phyloP scores from a whole-genome alignment of 2,888 invertebrate species.

The Eristalinus sepulchralis region DNA sequence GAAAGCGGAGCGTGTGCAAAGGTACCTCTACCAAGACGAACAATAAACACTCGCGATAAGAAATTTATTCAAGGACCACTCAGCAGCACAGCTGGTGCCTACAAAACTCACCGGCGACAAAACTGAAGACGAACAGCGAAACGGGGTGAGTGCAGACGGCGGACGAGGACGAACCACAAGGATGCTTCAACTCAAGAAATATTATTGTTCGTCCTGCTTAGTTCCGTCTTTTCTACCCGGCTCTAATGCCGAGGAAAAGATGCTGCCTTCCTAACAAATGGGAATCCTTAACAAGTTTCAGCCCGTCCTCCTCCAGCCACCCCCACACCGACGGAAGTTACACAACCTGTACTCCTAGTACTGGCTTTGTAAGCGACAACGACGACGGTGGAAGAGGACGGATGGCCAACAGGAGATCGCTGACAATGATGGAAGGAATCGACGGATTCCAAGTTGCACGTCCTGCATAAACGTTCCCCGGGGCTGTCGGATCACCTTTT shows the following conservation, averaged over 20 bases:
- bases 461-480: slow-evolving; percentile 51
- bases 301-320: neutral
- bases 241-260: slow-evolving; percentile 38
- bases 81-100: neutral
- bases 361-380: neutral
- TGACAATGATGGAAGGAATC: slow-evolving; percentile 27
- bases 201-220: slow-evolving; percentile 37
- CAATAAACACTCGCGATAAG: slow-evolving; percentile 34
- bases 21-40: slow-evolving; percentile 2
- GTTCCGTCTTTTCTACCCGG: neutral
- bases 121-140: neutral
- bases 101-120: neutral
- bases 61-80: slow-evolving; percentile 21
- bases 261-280: slow-evolving; percentile 51
- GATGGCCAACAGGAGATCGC: neutral
- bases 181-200: slow-evolving; percentile 45
- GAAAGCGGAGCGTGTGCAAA: neutral
- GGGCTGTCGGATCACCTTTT: neutral
- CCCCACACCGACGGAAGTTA: neutral
- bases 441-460: slow-evolving; percentile 44
- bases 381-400: neutral
- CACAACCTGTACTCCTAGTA: neutral
- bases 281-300: slow-evolving; percentile 44
- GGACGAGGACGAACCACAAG: neutral
- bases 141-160: neutral